Percentiles rank a stretch among this genome's conserved stretches.
Conservation (phyloP, 2,113 vertebrate genomes). For the Actenoides hombroni region DNA sequence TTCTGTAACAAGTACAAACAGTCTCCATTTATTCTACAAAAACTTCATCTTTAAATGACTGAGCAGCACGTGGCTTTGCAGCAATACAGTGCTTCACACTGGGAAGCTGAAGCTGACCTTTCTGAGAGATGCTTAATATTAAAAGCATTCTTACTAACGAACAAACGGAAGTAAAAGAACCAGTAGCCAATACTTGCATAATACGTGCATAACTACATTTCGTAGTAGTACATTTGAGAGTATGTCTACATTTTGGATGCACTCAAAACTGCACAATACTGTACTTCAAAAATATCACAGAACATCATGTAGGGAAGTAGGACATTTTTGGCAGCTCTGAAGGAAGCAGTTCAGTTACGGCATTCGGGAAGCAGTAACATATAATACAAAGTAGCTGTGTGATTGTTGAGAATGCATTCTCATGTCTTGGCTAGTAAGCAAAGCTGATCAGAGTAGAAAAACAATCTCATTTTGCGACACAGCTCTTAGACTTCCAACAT, state of each 20-base stretch:
- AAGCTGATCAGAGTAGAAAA: background rate
- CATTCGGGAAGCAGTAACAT: background rate
- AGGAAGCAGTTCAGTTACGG: background rate
- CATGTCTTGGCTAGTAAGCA: background rate
- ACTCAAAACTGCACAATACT: background rate
- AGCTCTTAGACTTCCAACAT: background rate
- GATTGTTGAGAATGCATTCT: background rate
- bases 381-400: background rate
- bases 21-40: background rate
- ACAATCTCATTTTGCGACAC: background rate
- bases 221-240: background rate
- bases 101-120: background rate
- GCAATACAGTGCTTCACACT: background rate
- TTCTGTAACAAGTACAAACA: background rate
- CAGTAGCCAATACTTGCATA: background rate
- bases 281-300: background rate
- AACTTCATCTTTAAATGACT: background rate
- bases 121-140: background rate
- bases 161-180: background rate
- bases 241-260: rapidly evolving
- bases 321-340: background rate
- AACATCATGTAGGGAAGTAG: background rate
- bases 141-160: background rate
- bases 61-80: background rate
- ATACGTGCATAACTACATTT: background rate